Evolutionary conservation across 2,888 invertebrate genomes (phyloP).

Genomic region (Orthonychiurus folsomi): DNA sequence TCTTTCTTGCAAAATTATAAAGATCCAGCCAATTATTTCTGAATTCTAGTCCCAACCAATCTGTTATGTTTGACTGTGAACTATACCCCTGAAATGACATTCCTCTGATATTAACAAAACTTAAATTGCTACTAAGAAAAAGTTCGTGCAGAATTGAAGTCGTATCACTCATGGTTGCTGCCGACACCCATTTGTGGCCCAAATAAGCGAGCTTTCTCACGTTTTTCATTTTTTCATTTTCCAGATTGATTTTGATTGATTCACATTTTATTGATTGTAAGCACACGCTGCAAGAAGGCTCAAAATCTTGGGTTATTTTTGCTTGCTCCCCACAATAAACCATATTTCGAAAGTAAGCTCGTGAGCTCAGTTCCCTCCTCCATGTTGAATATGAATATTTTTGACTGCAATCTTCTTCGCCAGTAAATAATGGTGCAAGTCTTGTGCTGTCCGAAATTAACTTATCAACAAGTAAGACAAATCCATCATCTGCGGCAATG

Average conservation of each 20-base stretch:
- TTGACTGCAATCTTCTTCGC: no score
- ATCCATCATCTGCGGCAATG: constrained; percentile 20
- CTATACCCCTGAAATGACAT: no score
- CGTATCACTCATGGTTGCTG: not conserved
- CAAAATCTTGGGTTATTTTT: constrained; percentile 11
- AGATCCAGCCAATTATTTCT: constrained; percentile 21
- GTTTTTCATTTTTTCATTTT: constrained; percentile 4
- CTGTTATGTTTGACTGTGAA: constrained; percentile 13
- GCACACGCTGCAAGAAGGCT: no score
- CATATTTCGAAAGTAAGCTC: no score
- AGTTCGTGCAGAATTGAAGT: no score
- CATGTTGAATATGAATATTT: no score
- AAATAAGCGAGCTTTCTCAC: constrained; percentile 5
- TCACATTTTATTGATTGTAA: no score
- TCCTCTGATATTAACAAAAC: no score
- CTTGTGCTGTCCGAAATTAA: constrained; percentile 15
- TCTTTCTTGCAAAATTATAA: constrained; percentile 16
- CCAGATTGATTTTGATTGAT: not conserved
- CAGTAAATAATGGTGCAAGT: constrained; percentile 6
- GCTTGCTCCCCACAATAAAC: no score
- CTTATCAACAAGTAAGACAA: constrained; percentile 15
- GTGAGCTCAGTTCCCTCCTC: no score
- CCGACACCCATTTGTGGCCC: constrained; percentile 12
- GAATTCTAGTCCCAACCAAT: constrained; percentile 14
- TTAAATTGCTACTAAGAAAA: no score